Percentiles rank a stretch among this genome's conserved stretches.
These are phyloP conservation scores for Bembecia ichneumoniformis DNA, from an alignment of 2,888 invertebrate species.

Conservation along the genomic window DNA sequence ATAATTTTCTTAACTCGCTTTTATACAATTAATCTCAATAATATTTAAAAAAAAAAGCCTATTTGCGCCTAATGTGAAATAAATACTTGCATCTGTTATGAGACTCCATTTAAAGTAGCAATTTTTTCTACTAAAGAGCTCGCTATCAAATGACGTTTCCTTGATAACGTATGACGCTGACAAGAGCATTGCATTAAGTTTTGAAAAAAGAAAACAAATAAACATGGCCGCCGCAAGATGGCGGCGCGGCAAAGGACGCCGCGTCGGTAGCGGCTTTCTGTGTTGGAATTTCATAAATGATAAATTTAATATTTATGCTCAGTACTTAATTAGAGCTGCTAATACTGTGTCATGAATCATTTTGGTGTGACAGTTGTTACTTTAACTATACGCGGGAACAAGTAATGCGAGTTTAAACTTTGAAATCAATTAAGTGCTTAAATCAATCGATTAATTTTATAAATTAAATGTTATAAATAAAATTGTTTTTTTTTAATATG, in stretches of 20 bases:
- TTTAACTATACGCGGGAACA: too few relatives aligned
- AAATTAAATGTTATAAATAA: too few relatives aligned
- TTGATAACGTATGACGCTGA: conserved; percentile 53
- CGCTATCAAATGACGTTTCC: conserved; percentile 16
- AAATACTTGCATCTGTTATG: too few relatives aligned
- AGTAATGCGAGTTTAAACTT: too few relatives aligned
- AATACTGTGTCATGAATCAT: conserved; percentile 17
- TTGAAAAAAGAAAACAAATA: conserved; percentile 49
- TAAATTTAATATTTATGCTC: conserved; percentile 66
- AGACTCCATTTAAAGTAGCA: neutral
- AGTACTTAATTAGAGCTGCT: conserved; percentile 35
- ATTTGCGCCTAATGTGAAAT: too few relatives aligned
- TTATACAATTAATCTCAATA: too few relatives aligned
- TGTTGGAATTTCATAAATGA: conserved; percentile 65
- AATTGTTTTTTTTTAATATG: too few relatives aligned
- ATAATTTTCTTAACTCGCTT: too few relatives aligned
- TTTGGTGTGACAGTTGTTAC: conserved; percentile 27
- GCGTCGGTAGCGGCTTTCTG: conserved; percentile 54
- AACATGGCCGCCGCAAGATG: conserved; percentile 60
- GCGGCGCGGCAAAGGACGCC: conserved; percentile 58
- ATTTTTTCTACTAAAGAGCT: neutral
- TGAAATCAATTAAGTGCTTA: too few relatives aligned
- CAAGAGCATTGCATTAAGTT: conserved; percentile 61
- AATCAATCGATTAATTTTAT: too few relatives aligned
- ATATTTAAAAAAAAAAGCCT: too few relatives aligned